Evolutionary conservation across 2,888 invertebrate species (phyloP).

Genomic region (Apamea anceps): DNA sequence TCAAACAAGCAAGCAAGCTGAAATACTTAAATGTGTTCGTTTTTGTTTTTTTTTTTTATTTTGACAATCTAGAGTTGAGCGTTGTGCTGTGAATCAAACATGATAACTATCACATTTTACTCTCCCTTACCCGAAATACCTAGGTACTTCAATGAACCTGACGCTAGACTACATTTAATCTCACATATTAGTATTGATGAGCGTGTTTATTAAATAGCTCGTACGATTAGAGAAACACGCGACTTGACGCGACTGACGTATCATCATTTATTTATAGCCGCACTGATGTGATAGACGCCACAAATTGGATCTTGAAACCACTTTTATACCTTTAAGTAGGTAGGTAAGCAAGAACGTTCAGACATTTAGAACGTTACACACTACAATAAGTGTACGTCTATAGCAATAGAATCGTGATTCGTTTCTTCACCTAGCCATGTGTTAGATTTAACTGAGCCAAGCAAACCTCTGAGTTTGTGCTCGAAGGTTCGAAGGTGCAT

Average conservation of each 20-base stretch:
- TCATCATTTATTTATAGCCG: conserved; percentile 50
- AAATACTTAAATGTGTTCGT: background rate
- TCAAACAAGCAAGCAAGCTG: background rate
- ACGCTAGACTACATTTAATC: background rate
- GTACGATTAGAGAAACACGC: conserved; percentile 41
- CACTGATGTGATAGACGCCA: conserved; percentile 33
- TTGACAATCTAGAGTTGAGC: background rate
- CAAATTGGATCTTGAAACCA: conserved; percentile 36
- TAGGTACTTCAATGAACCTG: background rate
- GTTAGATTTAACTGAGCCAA: background rate
- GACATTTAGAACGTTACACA: background rate
- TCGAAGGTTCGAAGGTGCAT: too few relatives aligned
- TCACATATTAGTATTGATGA: conserved; percentile 8
- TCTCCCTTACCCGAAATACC: background rate
- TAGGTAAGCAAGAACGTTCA: conserved; percentile 1
- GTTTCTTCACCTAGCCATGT: background rate
- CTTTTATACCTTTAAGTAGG: background rate
- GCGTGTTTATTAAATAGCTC: conserved; percentile 18
- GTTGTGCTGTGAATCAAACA: background rate
- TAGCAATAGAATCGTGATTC: background rate
- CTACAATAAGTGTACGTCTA: conserved; percentile 9
- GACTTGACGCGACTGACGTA: conserved; percentile 33
- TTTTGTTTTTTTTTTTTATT: too few relatives aligned
- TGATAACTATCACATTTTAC: background rate
- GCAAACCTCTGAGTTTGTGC: background rate